Base-by-base conservation (phyloP, 1,140 invertebrate genomes). In the Procambarus virginalis region DNA sequence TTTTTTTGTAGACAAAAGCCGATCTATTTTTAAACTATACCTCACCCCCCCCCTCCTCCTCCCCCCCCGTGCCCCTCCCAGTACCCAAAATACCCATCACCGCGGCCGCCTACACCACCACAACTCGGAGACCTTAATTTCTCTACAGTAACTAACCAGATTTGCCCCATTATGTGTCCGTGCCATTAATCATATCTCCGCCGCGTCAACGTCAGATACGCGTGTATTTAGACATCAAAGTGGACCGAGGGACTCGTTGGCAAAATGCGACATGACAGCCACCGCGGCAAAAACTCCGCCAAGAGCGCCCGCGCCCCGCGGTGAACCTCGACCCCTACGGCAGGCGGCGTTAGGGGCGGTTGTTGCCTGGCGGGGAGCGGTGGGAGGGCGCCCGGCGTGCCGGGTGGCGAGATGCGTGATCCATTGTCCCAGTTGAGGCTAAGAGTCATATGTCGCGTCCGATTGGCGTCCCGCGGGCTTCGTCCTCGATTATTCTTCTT, bases 201-300 rank as follows among this genome's bases (percentile, higher is more conserved):
- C 76, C 84, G 9, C 75, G 55, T 79, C 84, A 51, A 34, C 55
- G 84, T 86, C 84, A 64, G 75, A 34, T 79, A 20, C 51, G 51
- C 84, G 84, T 86, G 84, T 86, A 86, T 86, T 86, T 78, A 86
- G 84, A 78, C 84, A 86, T 86, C 84, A 86, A 86, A 86, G 76
- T 86, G 76, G 34, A 77, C 84, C 73, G 60, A 17, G 55, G 51
- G 84, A 86, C 82, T 49, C 70, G 84, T 46, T 75, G 49, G 70
- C 49, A 6, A n/a, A 73, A 76, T 49, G 48, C 46, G 83, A 73
- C 82, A 49, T n/a, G 82, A 73, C 45, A 70, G 17, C 34, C 34
- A 8, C 77, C 45, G 10, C 45, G 48, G 12, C 5, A 14, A 49
- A 78, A 80, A 80, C 68, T 17, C 12, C 12, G 4, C 60, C 60